These are phyloP conservation scores for Hyles euphorbiae DNA, from an alignment of 1,140 invertebrate species.

Conservation along the genomic window DNA sequence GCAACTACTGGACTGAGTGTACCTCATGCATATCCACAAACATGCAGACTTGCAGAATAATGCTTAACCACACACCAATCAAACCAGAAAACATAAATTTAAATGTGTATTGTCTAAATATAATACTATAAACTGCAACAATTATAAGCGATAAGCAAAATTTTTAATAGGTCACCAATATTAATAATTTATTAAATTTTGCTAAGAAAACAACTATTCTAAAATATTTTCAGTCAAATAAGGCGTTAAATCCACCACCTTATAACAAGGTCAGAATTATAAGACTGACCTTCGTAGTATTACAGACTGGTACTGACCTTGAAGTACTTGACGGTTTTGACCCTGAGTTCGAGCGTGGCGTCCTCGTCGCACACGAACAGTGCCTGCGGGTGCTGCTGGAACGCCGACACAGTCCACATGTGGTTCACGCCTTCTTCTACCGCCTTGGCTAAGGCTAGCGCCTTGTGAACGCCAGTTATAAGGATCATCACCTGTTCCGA, in stretches of 20 bases:
- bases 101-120: too few species aligned
- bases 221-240: too few species aligned
- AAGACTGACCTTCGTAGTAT: too few species aligned
- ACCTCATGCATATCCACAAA: constrained; percentile 22
- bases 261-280: too few species aligned
- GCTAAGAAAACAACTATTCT: too few species aligned
- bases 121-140: too few species aligned
- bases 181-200: too few species aligned
- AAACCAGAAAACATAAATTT: background rate
- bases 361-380: constrained; percentile 98
- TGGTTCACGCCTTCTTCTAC: constrained; percentile 98
- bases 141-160: too few species aligned
- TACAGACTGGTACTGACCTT: constrained; percentile 82
- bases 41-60: constrained; percentile 13
- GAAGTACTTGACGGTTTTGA: constrained; percentile 99
- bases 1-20: constrained; percentile 22
- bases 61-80: background rate
- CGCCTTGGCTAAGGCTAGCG: constrained; percentile 96
- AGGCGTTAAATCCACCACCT: too few species aligned
- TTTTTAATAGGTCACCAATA: too few species aligned
- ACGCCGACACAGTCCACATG: constrained; percentile 99
- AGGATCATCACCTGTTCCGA: constrained; percentile 92
- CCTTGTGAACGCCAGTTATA: constrained; percentile 98
- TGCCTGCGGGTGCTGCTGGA: constrained; percentile 95
- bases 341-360: constrained; percentile 96